These are phyloP conservation scores for Heterochromis multidens DNA, from an alignment of 2,113 vertebrate species.

Conservation along the genomic window DNA sequence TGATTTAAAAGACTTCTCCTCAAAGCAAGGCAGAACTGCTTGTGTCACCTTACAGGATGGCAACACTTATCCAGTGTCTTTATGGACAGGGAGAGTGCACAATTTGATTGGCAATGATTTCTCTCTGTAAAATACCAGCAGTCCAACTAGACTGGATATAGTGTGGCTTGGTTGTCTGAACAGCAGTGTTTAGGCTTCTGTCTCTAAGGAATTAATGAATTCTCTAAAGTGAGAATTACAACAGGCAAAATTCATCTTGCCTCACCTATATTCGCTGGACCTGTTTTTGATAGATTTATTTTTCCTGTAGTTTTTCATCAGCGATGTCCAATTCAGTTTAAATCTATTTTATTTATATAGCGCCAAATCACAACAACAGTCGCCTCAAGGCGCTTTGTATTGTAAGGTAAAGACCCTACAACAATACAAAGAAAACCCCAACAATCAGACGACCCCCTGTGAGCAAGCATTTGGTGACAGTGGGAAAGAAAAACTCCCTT, in stretches of 20 bases:
- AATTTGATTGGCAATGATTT: neutral
- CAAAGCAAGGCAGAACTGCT: neutral
- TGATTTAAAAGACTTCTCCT: neutral
- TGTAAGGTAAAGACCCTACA: no score
- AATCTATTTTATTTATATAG: no score
- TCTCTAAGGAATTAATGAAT: neutral
- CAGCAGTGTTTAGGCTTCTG: neutral
- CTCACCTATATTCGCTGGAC: neutral
- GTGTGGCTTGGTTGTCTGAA: neutral
- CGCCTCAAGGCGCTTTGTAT: no score
- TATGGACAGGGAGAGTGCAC: neutral
- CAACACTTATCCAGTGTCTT: neutral
- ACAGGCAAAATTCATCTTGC: neutral
- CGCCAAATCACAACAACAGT: no score
- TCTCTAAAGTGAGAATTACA: neutral
- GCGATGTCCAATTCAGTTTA: neutral
- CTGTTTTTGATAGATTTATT: neutral
- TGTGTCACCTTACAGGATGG: neutral
- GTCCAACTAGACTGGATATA: no score
- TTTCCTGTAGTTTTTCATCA: neutral
- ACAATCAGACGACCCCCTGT: no score
- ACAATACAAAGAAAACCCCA: no score
- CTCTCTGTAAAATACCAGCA: neutral
- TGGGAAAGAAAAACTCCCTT: no score
- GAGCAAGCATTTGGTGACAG: no score